These are phyloP conservation scores for Mactra quadrangularis DNA, from an alignment of 1,140 invertebrate genomes.

Conservation along the genomic window DNA sequence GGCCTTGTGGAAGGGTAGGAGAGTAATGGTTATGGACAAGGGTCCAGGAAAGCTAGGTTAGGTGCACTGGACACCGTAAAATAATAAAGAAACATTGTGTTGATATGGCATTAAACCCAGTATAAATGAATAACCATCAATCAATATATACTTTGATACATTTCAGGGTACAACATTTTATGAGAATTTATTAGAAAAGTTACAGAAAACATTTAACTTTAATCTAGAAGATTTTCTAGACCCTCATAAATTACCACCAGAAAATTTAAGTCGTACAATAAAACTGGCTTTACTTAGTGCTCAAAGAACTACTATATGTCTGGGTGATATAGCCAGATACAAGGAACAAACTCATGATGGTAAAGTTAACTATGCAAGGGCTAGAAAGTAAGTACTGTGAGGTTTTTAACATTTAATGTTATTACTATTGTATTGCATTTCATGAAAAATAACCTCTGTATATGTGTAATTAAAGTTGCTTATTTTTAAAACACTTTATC, in stretches of 20 bases:
- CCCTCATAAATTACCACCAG: slow-evolving; percentile 85
- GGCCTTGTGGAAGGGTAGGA: no score
- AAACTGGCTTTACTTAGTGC: slow-evolving; percentile 91
- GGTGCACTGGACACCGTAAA: no score
- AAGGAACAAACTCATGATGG: slow-evolving; percentile 92
- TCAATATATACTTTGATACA: no score
- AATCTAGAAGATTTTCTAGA: slow-evolving; percentile 88
- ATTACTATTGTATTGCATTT: neutral
- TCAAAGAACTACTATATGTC: slow-evolving; percentile 94
- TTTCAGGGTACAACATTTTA: slow-evolving; percentile 89
- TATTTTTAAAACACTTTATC: no score
- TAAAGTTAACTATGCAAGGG: slow-evolving; percentile 91
- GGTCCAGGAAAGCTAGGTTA: no score
- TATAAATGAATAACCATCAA: no score
- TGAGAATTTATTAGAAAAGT: slow-evolving; percentile 89
- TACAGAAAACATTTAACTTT: slow-evolving; percentile 91
- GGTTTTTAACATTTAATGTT: neutral
- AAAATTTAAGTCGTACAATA: slow-evolving; percentile 87
- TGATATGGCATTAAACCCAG: no score
- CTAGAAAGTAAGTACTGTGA: slow-evolving; percentile 85
- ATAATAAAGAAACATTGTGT: no score
- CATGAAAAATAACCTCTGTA: neutral
- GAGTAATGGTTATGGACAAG: no score
- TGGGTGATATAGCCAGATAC: slow-evolving; percentile 96
- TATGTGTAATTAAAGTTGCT: neutral